These are phyloP conservation scores for Halichondria panicea DNA, from an alignment of 37 sponge, comb jelly and placozoan genomes.

Conservation along the genomic window DNA sequence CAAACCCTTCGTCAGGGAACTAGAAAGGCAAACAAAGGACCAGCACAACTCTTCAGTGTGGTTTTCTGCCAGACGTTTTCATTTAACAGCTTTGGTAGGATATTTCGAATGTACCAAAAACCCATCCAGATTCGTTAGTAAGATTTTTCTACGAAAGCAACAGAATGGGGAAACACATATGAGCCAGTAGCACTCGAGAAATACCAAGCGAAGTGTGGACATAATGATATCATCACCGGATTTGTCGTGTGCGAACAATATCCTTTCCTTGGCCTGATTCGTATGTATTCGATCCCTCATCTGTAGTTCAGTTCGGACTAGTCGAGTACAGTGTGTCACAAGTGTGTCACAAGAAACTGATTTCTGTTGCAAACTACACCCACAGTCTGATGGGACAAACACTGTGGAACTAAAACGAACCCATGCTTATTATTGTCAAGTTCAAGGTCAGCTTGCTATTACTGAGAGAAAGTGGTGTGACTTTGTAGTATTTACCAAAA, in stretches of 20 bases:
- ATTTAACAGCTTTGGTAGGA: no score
- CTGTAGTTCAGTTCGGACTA: slow-evolving; percentile 23
- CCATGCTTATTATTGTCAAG: slow-evolving; percentile 55
- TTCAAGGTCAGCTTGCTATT: slow-evolving; percentile 63
- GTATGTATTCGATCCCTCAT: slow-evolving; percentile 21
- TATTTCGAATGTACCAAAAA: background rate
- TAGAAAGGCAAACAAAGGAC: no score
- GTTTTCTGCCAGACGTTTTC: no score
- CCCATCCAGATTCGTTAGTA: no score
- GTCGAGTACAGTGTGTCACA: slow-evolving; percentile 24
- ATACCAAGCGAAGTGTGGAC: slow-evolving; percentile 2
- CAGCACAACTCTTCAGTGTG: no score
- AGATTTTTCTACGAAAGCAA: slow-evolving; percentile 18
- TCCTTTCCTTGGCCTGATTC: slow-evolving; percentile 58
- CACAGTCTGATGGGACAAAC: background rate
- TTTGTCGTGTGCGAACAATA: slow-evolving; percentile 15
- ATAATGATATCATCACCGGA: slow-evolving; percentile 22
- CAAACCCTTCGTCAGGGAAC: no score
- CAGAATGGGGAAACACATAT: slow-evolving; percentile 19
- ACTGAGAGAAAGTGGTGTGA: slow-evolving; percentile 61
- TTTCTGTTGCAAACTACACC: slow-evolving; percentile 4
- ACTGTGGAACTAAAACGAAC: slow-evolving; percentile 10
- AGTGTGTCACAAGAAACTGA: background rate
- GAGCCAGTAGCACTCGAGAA: slow-evolving; percentile 19
- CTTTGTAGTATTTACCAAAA: slow-evolving; percentile 49